Evolutionary conservation across 2,888 invertebrate genomes (phyloP).

Genomic region (Luperina nickerlii): DNA sequence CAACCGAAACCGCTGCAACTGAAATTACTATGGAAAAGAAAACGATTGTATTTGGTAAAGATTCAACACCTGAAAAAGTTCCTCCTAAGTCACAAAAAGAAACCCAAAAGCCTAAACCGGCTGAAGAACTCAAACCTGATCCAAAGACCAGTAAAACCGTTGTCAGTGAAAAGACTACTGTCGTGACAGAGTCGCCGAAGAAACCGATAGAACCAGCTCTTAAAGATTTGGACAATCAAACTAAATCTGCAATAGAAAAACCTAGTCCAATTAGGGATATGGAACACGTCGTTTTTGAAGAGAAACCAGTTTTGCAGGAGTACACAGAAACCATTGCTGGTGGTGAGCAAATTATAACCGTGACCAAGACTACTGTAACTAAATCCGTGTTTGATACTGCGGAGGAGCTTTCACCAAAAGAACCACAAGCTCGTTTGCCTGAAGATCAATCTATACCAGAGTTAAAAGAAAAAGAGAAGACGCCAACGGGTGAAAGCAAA

Average conservation of each 20-base stretch:
- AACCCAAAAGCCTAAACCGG: constrained; percentile 16
- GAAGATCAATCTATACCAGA: constrained; percentile 22
- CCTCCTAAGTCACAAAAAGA: constrained; percentile 22
- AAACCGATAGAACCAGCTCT: constrained; percentile 26
- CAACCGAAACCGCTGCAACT: constrained; percentile 27
- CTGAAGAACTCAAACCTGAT: constrained; percentile 22
- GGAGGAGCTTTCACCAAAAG: constrained; percentile 51
- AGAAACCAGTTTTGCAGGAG: constrained; percentile 73
- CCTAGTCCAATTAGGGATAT: constrained; percentile 58
- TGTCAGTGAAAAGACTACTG: constrained; percentile 34
- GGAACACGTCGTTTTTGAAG: constrained; percentile 66
- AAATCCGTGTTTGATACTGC: constrained; percentile 72
- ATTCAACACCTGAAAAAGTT: constrained; percentile 19
- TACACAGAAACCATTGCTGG: constrained; percentile 69
- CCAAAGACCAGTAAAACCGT: constrained; percentile 28
- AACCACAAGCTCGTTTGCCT: constrained; percentile 23
- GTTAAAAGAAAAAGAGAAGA: constrained; percentile 15
- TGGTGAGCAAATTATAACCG: constrained; percentile 74
- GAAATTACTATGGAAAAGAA: constrained; percentile 58
- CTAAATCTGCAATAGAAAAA: constrained; percentile 46
- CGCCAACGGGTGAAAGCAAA: constrained; percentile 25
- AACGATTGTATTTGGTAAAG: constrained; percentile 54
- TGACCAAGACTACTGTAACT: constrained; percentile 74
- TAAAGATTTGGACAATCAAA: constrained; percentile 31
- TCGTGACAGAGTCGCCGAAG: constrained; percentile 30